Evolutionary conservation across 2,113 vertebrate species (phyloP).

Genomic region (Atlantisia rogersi): DNA sequence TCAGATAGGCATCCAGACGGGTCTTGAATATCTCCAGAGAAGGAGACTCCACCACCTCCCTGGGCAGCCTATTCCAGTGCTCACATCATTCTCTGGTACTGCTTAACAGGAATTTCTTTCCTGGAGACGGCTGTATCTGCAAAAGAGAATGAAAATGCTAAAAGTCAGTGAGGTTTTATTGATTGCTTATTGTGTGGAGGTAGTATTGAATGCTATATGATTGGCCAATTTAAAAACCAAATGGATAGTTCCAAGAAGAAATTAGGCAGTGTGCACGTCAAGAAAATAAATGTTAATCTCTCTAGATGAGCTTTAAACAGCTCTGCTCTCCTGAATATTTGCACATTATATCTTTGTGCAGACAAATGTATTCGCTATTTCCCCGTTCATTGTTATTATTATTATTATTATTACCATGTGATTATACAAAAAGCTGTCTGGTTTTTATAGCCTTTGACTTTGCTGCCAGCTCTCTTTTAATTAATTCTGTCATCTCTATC

Average conservation of each 20-base stretch:
- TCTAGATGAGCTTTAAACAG: background rate
- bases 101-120: slow-evolving; percentile 19
- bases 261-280: background rate
- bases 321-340: background rate
- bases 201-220: background rate
- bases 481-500: background rate
- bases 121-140: background rate
- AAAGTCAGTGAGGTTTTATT: background rate
- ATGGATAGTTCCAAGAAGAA: background rate
- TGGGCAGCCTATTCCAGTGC: too few species aligned
- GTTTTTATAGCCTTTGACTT: slow-evolving; percentile 11
- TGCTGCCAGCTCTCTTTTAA: background rate
- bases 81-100: background rate
- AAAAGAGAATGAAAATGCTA: background rate
- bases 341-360: background rate
- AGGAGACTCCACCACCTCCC: too few species aligned
- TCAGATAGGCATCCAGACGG: too few species aligned
- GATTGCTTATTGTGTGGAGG: background rate
- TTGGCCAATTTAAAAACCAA: slow-evolving; percentile 7
- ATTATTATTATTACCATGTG: background rate
- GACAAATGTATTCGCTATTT: slow-evolving; percentile 19
- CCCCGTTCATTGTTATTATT: background rate
- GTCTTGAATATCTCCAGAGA: too few species aligned
- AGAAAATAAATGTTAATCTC: background rate
- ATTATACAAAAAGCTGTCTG: slow-evolving; percentile 6